Evolutionary conservation across 1,140 invertebrate species (phyloP), one percentile per base, ranked within the genome.

Genomic region (Campodea augens): DNA sequence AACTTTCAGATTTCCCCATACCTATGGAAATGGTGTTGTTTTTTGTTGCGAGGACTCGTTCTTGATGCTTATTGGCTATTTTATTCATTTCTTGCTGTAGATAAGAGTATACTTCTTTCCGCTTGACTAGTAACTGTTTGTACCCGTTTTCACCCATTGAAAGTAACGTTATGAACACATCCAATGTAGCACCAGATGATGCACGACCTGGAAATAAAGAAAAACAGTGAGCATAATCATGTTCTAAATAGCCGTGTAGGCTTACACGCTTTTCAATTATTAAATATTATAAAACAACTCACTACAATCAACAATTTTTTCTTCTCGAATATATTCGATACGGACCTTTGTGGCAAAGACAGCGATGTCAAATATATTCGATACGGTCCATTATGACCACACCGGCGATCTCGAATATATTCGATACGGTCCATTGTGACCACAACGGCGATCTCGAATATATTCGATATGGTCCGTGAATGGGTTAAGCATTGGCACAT

Each of bases 141-240:
- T 78, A 86, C 5, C 77, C 77, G 41, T 67, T 65, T 45, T 69
- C 66, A 3, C 85, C 85, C 47, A 88, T 60, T 12, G 74, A 74
- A 18, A 89, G 58, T 12, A 89, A 57, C 1, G 84, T 89, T 54
- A 89, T 85, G 55, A 88, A 78, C 1, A 85, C 67, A 61, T 89
- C 84, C 52, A 83, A 66, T 0, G 74, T 68, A 39, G 81, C 79
- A 44, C 74, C 74, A 2, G 71, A 70, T 32, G 82, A 85, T 1
- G 80, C 84, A 45, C 85, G 65, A 19, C 75, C 75, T 72, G 53
- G 13, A 57, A 51, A 41, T 49, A 44, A 38, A 38, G 45, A 40
- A 43, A 43, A 47, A 22, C 5, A 48, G 7, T 41, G 21, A 20
- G n/a, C n/a, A n/a, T 15, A 48, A 36, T 15, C 20, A 32, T 45